Base-by-base conservation (phyloP, 2,888 invertebrate genomes). In the Caenorhabditis sinica region DNA sequence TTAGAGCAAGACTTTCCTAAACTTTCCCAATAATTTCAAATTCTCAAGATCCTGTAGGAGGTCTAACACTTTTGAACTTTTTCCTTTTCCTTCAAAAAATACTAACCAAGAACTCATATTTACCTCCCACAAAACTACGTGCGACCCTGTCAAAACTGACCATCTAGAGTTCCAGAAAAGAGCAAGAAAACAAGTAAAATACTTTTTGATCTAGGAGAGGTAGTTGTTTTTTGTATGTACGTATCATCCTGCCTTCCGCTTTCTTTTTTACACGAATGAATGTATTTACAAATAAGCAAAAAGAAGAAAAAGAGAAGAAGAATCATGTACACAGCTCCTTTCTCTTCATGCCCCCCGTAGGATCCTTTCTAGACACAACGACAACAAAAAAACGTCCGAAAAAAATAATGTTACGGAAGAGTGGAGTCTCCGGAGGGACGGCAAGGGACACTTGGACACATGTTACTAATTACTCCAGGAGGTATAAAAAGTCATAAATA, bases 271-370 rank as follows among this genome's bases (percentile, higher is more conserved):
- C 61, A 51, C 40, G 61, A 73, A 73, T 73, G 73, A 61, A 73
- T 74, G 65, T 74, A 74, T 74, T 74, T 74, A 74, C 74, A 74
- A 74, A 74, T 74, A 74, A 74, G 63, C 71, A 71, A 58, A 58
- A 40, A 53, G 23, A 40, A 40, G 40, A 73, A 49, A 49, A 73
- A 28, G 25, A 43, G 51, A 49, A 65, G 45, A 58, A 58, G 76
- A 76, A 77, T 77, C 77, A 77, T 68, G 66, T 65, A 75, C 74
- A 63, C 51, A 66, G 49, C 49, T 68, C 68, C 51, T 53, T 49
- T n/a, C 30, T 36, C 23, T 45, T 66, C n/a, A n/a, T 63, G 6
- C 60, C 6, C 25, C 36, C 68, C 53, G 68, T 53, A 68, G 68
- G 49, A 68, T 68, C 68, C 49, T 49, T 36, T n/a, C 30, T 23